Base-by-base conservation (phyloP, 2,888 invertebrate genomes). In the Lathronympha strigana region DNA sequence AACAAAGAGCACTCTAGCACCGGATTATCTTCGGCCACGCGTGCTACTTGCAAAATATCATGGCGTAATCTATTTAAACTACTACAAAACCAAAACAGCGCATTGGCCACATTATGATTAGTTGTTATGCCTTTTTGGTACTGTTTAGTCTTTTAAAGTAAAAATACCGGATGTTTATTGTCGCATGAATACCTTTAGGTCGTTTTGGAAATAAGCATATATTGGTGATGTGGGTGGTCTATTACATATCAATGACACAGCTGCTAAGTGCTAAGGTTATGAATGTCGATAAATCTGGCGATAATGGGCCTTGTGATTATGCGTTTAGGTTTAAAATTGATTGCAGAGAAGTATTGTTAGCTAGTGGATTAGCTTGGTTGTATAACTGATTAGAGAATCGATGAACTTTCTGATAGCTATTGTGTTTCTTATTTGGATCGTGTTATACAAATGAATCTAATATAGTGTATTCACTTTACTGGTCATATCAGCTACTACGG, bases 61-160 rank as follows among this genome's bases (percentile, higher is more conserved):
- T 57, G 57, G 57, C 43, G 43, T 43, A 43, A 57, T 57, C 31
- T 57, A 43, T 57, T 57, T 43, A 25, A 28, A 55, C 11, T 31
- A 40, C 9, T 13, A 9, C n/a, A n/a, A 28, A 31, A 28, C 43
- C 43, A 57, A n/a, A 45, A 57, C 8, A 19, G 3, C 19, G 1
- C 31, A 31, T 57, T n/a, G 9, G 8, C 11, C 21, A 4, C 6
- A n/a, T 9, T 45, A 0, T 4, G 31, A 43, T 9, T n/a, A n/a
- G 13, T 28, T 43, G 8, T n/a, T 31, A 31, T 11, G 31, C 4
- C 57, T 19, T 57, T 57, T 45, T 31, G 38, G 5, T 11, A 28
- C 19, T 45, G 13, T 17, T 19, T 6, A 40, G 6, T 4, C 17
- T 13, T 13, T 6, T 31, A 19, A 31, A 31, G n/a, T n/a, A n/a